phyloP scores from a whole-genome alignment of 2,113 vertebrate genomes.

The Bothrops jararaca region DNA sequence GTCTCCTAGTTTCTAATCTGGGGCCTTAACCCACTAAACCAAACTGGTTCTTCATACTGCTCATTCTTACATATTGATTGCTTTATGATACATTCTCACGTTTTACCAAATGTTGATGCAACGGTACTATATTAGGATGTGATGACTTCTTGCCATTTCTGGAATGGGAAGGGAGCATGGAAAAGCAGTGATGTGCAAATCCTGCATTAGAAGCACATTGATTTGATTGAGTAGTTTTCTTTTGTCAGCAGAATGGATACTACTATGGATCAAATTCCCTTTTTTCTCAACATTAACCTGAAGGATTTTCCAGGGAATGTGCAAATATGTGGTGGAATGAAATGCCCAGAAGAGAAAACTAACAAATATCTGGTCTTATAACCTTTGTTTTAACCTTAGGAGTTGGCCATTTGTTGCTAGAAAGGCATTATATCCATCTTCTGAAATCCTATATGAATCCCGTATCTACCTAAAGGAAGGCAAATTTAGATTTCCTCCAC shows the following conservation, averaged over 20 bases:
- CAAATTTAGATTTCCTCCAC: background rate
- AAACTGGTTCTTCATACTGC: background rate
- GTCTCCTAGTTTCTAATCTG: background rate
- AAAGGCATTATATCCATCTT: background rate
- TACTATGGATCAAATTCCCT: background rate
- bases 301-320: background rate
- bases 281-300: background rate
- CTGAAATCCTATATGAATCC: background rate
- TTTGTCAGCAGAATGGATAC: background rate
- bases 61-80: background rate
- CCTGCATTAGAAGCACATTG: background rate
- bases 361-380: background rate
- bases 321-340: background rate
- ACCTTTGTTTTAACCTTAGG: background rate
- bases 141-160: background rate
- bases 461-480: background rate
- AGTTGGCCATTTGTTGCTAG: background rate
- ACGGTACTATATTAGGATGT: background rate
- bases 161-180: background rate
- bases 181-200: background rate
- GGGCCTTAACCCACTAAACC: background rate
- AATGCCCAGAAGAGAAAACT: background rate
- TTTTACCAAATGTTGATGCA: background rate
- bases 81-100: background rate
- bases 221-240: background rate